Evolutionary conservation across 2,888 invertebrate species (phyloP).

Genomic region (Eilema griseolum): DNA sequence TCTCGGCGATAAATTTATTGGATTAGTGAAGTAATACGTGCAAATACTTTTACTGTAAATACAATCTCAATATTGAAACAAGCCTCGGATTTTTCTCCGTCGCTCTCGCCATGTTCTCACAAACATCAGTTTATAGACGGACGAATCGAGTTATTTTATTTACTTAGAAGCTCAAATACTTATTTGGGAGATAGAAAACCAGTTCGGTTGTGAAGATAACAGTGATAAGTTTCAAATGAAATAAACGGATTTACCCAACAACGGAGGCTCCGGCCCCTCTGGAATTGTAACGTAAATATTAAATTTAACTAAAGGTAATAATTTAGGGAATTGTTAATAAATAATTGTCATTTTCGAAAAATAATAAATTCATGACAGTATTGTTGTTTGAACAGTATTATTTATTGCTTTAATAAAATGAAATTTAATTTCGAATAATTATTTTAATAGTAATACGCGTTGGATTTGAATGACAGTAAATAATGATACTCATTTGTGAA

Average conservation of each 20-base stretch:
- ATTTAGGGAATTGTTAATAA: constrained; percentile 47
- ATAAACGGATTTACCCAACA: constrained; percentile 15
- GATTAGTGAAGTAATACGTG: constrained; percentile 36
- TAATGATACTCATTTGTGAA: constrained; percentile 9
- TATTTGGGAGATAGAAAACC: constrained; percentile 26
- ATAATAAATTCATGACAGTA: constrained; percentile 38
- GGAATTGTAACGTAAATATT: constrained; percentile 39
- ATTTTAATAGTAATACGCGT: constrained; percentile 24
- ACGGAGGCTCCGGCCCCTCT: constrained; percentile 33
- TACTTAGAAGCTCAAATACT: constrained; percentile 31
- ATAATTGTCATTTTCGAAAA: constrained; percentile 40
- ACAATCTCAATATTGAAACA: constrained; percentile 46
- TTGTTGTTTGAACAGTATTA: constrained; percentile 44
- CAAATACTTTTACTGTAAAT: constrained; percentile 40
- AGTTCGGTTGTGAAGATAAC: constrained; percentile 30
- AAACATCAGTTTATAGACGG: constrained; percentile 43
- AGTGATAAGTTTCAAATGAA: constrained; percentile 24
- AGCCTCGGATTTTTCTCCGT: constrained; percentile 32
- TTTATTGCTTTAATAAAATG: constrained; percentile 26
- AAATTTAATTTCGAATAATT: constrained; percentile 39
- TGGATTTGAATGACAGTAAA: constrained; percentile 12
- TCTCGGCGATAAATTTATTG: constrained; percentile 35
- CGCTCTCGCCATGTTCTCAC: constrained; percentile 27
- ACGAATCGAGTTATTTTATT: constrained; percentile 43
- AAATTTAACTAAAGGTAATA: constrained; percentile 39